Percentiles rank a stretch among this genome's conserved stretches.
phyloP scores from a whole-genome alignment of 1,140 invertebrate genomes.

The Saccostrea echinata region DNA sequence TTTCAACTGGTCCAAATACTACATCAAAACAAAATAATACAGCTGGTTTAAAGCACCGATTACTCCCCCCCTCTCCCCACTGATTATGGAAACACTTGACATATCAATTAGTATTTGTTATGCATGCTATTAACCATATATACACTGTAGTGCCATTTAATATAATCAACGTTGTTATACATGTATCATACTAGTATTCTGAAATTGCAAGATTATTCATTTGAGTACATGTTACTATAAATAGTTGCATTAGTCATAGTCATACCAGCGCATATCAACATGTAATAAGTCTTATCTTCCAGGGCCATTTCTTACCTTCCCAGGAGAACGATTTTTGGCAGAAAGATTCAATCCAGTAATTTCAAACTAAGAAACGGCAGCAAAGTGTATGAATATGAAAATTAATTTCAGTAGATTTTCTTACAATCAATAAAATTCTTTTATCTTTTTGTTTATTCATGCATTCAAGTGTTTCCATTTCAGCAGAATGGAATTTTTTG shows the following conservation, averaged over 20 bases:
- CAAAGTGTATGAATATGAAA: not conserved
- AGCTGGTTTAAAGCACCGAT: not conserved
- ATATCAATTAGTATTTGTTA: not conserved
- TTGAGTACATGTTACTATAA: not conserved
- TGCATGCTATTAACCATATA: not conserved
- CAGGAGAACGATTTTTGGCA: not conserved
- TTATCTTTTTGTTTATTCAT: not conserved
- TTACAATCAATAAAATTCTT: not conserved
- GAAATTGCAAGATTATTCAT: not conserved
- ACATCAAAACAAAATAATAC: conserved; percentile 26
- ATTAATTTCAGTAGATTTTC: not conserved
- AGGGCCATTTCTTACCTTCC: conserved; percentile 3
- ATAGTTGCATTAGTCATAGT: conserved; percentile 11
- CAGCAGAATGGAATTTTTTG: not conserved
- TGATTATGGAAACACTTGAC: conserved; percentile 31
- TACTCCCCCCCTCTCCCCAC: not conserved
- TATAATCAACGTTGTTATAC: not conserved
- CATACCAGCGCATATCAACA: not conserved
- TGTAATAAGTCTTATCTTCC: not conserved
- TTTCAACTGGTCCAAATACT: conserved; percentile 37
- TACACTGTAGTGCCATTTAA: not conserved
- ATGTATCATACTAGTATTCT: not conserved
- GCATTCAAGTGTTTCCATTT: conserved; percentile 26
- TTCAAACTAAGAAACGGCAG: conserved; percentile 27
- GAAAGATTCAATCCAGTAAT: conserved; percentile 17